Conservation (phyloP, 2,113 vertebrate species). For the Bolborhynchus lineola region DNA sequence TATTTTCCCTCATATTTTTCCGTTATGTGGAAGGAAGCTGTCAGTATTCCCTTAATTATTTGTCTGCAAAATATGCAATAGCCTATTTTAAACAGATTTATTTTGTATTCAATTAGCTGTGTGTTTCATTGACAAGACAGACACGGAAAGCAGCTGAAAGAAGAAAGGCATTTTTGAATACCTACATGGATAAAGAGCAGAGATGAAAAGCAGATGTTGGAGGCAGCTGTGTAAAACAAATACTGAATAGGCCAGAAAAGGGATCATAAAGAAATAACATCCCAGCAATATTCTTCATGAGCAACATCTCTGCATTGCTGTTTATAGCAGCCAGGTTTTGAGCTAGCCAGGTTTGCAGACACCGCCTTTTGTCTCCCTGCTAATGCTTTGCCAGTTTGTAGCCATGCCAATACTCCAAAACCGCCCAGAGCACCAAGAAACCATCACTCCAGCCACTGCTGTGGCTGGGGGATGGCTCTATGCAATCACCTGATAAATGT, state of each 20-base stretch:
- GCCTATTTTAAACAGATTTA: background rate
- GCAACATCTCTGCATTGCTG: background rate
- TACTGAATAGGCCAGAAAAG: background rate
- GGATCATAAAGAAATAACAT: background rate
- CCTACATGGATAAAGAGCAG: background rate
- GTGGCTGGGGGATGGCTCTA: background rate
- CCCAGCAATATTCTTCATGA: background rate
- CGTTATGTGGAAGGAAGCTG: background rate
- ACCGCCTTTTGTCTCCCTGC: background rate
- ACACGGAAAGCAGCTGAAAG: background rate
- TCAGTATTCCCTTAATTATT: background rate
- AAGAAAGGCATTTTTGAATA: conserved; percentile 14
- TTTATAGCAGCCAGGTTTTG: background rate
- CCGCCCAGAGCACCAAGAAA: background rate
- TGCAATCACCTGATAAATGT: background rate
- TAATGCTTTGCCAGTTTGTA: background rate
- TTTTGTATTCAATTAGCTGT: background rate
- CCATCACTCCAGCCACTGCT: background rate
- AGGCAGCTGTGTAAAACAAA: conserved; percentile 44
- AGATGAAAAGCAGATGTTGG: conserved; percentile 60
- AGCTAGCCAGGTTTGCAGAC: background rate
- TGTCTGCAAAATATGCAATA: background rate
- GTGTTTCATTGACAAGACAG: background rate
- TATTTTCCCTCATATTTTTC: background rate
- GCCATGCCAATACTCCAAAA: background rate